Percentiles rank a stretch among this genome's conserved stretches.
These are phyloP conservation scores for Acanthopleura granulata DNA, from an alignment of 2,888 invertebrate species.

Conservation along the genomic window DNA sequence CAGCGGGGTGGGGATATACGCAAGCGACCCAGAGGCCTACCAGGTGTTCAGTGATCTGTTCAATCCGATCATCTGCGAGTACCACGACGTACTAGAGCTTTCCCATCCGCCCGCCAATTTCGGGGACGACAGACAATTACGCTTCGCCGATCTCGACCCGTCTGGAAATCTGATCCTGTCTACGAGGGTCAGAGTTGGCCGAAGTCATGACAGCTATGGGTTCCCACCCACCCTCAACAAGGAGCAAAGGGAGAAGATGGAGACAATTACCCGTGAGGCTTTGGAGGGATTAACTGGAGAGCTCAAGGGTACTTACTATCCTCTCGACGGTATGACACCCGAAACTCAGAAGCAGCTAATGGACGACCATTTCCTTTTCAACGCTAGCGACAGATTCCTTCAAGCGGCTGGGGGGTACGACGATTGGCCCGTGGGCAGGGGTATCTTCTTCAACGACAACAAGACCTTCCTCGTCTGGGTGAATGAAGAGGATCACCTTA, in stretches of 20 bases:
- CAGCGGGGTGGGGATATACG: constrained; percentile 82
- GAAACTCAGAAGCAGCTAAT: constrained; percentile 35
- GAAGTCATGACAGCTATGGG: constrained; percentile 35
- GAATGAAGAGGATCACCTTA: constrained; percentile 91
- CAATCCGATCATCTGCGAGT: constrained; percentile 89
- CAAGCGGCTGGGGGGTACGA: constrained; percentile 72
- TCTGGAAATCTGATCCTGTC: constrained; percentile 32
- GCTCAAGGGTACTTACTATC: constrained; percentile 33
- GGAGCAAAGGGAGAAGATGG: constrained; percentile 22
- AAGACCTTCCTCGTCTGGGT: constrained; percentile 89
- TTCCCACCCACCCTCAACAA: constrained; percentile 81
- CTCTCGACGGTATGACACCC: constrained; percentile 32
- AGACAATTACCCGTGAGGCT: constrained; percentile 17
- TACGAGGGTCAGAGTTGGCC: constrained; percentile 36
- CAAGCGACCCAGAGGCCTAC: constrained; percentile 96
- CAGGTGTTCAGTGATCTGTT: constrained; percentile 91
- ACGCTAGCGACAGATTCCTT: constrained; percentile 1
- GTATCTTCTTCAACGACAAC: constrained; percentile 86
- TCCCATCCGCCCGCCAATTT: constrained; percentile 89
- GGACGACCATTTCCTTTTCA: constrained; percentile 43
- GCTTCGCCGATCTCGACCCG: constrained; percentile 70
- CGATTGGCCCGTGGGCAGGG: constrained; percentile 87
- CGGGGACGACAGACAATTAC: constrained; percentile 87
- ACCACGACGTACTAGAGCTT: constrained; percentile 51
- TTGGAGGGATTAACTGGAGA: constrained; percentile 14